Conservation (phyloP, 2,888 invertebrate genomes). For the Torymus tubicola region DNA sequence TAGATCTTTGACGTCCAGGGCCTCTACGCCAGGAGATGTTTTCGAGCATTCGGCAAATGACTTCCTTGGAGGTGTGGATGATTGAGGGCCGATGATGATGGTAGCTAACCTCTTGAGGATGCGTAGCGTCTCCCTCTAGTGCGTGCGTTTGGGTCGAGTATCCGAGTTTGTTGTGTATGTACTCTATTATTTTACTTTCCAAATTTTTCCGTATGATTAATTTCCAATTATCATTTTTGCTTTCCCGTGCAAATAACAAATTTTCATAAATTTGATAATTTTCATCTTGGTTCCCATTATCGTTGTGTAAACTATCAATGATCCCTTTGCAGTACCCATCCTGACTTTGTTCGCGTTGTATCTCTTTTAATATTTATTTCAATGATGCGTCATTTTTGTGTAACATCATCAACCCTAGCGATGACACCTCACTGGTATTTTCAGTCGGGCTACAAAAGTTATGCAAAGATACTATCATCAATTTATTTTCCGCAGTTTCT, state of each 20-base stretch:
- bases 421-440: not conserved
- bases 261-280: not conserved
- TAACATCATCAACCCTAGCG: not conserved
- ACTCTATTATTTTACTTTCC: not conserved
- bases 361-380: too few species aligned
- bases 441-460: not conserved
- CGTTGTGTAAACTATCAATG: not conserved
- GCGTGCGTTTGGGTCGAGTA: too few species aligned
- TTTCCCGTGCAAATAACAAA: not conserved
- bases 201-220: not conserved
- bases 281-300: not conserved
- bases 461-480: not conserved
- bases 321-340: not conserved
- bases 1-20: too few species aligned
- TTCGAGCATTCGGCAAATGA: too few species aligned
- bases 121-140: too few species aligned
- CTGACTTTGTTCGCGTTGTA: not conserved
- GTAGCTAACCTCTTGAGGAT: too few species aligned
- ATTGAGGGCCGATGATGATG: too few species aligned
- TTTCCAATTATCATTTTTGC: not conserved
- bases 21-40: too few species aligned
- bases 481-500: not conserved
- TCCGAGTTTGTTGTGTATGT: not conserved
- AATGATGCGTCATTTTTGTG: too few species aligned
- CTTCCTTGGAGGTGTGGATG: too few species aligned